phyloP scores from a whole-genome alignment of 2,888 invertebrate species.

The Atethmia centrago region DNA sequence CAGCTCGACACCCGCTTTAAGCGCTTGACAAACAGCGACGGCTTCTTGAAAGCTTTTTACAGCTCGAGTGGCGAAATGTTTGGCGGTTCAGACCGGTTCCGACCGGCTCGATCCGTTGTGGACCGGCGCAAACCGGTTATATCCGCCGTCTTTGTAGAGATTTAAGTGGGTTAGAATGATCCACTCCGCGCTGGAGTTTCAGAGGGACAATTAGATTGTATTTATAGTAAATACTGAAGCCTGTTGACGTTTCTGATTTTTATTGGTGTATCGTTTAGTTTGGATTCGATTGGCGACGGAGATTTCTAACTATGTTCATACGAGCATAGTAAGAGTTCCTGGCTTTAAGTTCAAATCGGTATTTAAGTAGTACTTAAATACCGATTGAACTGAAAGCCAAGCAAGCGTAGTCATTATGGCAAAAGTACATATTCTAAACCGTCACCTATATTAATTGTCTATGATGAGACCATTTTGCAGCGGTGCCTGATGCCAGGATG shows the following conservation, averaged over 20 bases:
- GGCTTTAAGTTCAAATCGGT: no score
- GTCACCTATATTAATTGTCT: no score
- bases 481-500: no score
- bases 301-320: no score
- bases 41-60: slow-evolving; percentile 60
- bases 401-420: no score
- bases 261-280: background rate
- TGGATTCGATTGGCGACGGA: background rate
- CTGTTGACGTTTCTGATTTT: slow-evolving; percentile 8
- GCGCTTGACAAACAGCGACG: slow-evolving; percentile 57
- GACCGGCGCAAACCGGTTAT: slow-evolving; percentile 45
- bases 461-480: no score
- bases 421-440: no score
- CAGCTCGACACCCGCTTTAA: slow-evolving; percentile 37
- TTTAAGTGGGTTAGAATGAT: slow-evolving; percentile 54
- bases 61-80: slow-evolving; percentile 53
- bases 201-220: slow-evolving; percentile 45
- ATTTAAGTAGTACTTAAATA: no score
- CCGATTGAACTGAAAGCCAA: no score
- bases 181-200: slow-evolving; percentile 23
- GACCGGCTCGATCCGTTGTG: slow-evolving; percentile 2
- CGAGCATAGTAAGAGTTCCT: no score
- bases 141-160: slow-evolving; percentile 50
- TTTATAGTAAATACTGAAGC: slow-evolving; percentile 35
- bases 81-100: slow-evolving; percentile 22